Base-by-base conservation (phyloP, 2,113 vertebrate genomes). In the Rhinogobius similis region DNA sequence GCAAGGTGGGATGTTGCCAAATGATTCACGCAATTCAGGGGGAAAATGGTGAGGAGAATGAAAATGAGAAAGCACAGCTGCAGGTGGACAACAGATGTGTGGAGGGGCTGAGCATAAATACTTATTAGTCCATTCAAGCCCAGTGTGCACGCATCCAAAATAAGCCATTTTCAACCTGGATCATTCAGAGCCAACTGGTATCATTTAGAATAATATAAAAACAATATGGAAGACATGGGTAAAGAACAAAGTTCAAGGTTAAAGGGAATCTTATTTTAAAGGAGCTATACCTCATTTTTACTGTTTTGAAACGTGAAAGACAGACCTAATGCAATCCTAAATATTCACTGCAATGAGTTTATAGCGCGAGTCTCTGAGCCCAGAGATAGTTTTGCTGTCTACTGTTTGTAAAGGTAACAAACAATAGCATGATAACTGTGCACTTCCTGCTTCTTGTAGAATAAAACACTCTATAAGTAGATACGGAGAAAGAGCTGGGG, bases 1-100 rank as follows among this genome's bases (percentile, higher is more conserved):
- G 59, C 72, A 74, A 50, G 56, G 50, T 0, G 16, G 0, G 55
- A 64, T 16, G 59, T 3, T 77, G 82, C 80, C 82, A 83, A 88
- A 70, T 59, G 73, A 85, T 41, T 68, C 56, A 76, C 75, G 67
- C 68, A 73, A 68, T 70, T 67, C 70, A 24, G 23, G 52, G 62
- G 48, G 23, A 26, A 58, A 58, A 58, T 14, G 4, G 67, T 59
- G 69, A 77, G 55, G 68, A 80, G 71, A 65, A 50, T 69, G 44
- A 68, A 58, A 65, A 62, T 73, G 74, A 75, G 66, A 86, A 72
- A 73, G 70, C 77, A 84, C 83, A 85, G 84, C 84, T 87, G 88
- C 90, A 92, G 90, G 88, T 89, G 87, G 82, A 87, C 70, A 77
- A 82, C 89, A 89, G 86, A 90, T 92, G 90, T 92, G 90, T 82